phyloP scores from a whole-genome alignment of 1,140 invertebrate species.

The Oedothorax gibbosus region DNA sequence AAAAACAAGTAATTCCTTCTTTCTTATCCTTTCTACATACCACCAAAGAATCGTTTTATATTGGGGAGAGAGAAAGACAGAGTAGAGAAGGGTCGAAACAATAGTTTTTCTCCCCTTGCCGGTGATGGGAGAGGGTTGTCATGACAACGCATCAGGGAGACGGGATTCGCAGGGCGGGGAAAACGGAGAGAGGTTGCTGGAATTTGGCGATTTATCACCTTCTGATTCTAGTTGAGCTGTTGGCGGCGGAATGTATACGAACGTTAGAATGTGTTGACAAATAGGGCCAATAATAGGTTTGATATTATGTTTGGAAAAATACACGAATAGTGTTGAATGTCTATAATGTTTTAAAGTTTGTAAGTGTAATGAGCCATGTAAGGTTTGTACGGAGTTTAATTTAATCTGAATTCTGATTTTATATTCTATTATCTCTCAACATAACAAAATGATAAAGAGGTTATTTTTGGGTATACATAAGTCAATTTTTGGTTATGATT shows the following conservation, averaged over 20 bases:
- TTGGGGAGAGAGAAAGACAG: too few relatives aligned
- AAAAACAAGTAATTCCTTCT: not conserved
- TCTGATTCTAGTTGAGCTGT: not conserved
- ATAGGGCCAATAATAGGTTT: not conserved
- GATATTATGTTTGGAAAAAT: not conserved
- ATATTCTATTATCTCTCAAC: not conserved
- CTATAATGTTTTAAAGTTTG: too few relatives aligned
- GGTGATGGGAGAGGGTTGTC: not conserved
- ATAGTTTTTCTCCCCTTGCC: too few relatives aligned
- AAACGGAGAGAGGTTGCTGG: not conserved
- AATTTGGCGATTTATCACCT: not conserved
- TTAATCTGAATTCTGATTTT: too few relatives aligned
- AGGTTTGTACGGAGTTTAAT: too few relatives aligned
- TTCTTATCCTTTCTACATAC: not conserved
- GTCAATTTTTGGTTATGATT: not conserved
- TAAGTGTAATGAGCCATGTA: too few relatives aligned
- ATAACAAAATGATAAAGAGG: too few relatives aligned
- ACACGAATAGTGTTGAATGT: not conserved
- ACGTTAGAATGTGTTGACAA: not conserved
- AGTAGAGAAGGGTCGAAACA: too few relatives aligned
- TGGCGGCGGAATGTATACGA: not conserved
- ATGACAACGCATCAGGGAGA: slow-evolving; percentile 42
- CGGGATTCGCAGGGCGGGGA: slow-evolving; percentile 10
- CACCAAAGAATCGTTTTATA: too few relatives aligned
- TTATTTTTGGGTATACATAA: not conserved